Conservation (phyloP, 2,888 invertebrate genomes). For the Carcina quercana region DNA sequence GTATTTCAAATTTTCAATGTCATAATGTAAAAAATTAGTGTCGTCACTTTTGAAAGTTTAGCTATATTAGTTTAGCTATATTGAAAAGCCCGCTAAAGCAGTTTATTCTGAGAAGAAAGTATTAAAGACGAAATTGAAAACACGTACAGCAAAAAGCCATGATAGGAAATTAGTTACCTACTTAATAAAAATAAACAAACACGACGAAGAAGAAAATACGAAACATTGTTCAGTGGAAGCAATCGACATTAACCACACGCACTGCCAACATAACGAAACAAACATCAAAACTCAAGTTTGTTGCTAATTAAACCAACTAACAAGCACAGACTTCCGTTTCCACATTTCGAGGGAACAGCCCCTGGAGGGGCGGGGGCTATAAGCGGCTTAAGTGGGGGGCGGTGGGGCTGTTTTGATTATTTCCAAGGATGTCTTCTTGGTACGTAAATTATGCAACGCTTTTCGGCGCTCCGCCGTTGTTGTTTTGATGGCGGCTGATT, state of each 20-base stretch:
- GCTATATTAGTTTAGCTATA: too few species aligned
- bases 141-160: too few species aligned
- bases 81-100: too few species aligned
- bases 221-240: background rate
- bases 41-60: too few species aligned
- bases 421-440: constrained; percentile 70
- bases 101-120: too few species aligned
- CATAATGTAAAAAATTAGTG: too few species aligned
- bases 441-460: constrained; percentile 68
- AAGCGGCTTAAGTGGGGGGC: constrained; percentile 57
- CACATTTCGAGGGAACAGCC: constrained; percentile 44
- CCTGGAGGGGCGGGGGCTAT: constrained; percentile 34
- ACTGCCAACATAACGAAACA: constrained; percentile 30
- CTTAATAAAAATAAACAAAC: too few species aligned
- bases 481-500: constrained; percentile 33
- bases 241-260: constrained; percentile 3
- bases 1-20: too few species aligned
- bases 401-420: constrained; percentile 68
- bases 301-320: constrained; percentile 68
- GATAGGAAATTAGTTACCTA: too few species aligned
- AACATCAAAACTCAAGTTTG: constrained; percentile 52
- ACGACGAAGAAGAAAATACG: background rate
- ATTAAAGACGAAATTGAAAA: too few species aligned
- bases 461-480: constrained; percentile 18
- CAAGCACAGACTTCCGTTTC: constrained; percentile 55